Base-by-base conservation (phyloP, 2,888 invertebrate species). In the Sinelater perroti region DNA sequence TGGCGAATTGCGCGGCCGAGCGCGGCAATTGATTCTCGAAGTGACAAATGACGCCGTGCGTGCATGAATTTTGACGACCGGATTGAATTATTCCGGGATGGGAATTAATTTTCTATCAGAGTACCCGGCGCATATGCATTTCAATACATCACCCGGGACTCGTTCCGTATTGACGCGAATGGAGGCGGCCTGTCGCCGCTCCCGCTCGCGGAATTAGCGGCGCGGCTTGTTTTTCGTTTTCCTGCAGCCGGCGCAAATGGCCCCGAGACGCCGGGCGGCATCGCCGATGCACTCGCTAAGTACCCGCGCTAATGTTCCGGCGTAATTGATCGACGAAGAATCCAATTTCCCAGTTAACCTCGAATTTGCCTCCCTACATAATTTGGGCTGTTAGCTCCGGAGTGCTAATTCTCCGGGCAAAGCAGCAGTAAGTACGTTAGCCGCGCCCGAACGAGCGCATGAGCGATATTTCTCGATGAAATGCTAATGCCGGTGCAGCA, bases 41-140 rank as follows among this genome's bases (percentile, higher is more conserved):
- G 40, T 40, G 40, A 40, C 40, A 40, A 40, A 40, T 24, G 40
- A 40, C 40, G 40, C 40, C 24, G 16, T 20, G 18, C 24, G 18
- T 44, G 24, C 35, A 47, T 31, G 35, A 53, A 35, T 53, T 53
- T 52, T 53, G 17, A 35, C 45, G 21, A 38, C 31, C 31, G 45
- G 38, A 56, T 30, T 56, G 56, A 56, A 56, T 56, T 35, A 52
- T 57, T 35, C 28, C 11, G 38, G 40, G 52, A 57, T 52, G 45
- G 35, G 46, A 57, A 57, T 52, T 57, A 57, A 57, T 52, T 52
- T 57, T 52, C 57, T 52, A 52, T 57, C 52, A 52, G 40, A 47
- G 24, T 52, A 40, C 33, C 52, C 33, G 46, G 45, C 57, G 31
- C 52, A 31, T 31, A 40, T 51, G 38, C 38, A 56, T 51, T 51